These are phyloP conservation scores for Entomobrya proxima DNA, from an alignment of 2,888 invertebrate genomes.

Conservation along the genomic window DNA sequence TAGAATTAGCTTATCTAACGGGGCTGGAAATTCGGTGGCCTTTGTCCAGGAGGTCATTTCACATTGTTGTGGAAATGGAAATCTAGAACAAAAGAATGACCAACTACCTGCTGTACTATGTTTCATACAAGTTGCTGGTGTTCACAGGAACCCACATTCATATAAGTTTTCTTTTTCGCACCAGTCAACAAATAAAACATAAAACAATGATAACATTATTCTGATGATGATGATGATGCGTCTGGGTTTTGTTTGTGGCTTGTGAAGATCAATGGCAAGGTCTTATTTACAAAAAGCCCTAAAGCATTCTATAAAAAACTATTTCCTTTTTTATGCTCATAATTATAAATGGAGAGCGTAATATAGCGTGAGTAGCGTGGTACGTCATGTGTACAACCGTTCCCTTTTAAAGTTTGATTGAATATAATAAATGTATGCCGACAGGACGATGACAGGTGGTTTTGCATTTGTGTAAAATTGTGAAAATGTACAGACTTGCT, in stretches of 20 bases:
- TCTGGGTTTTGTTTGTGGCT: neutral
- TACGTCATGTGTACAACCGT: no score
- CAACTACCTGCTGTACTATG: neutral
- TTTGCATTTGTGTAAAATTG: neutral
- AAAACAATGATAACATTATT: neutral
- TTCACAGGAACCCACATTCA: conserved; percentile 3
- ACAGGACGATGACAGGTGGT: conserved; percentile 14
- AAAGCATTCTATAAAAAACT: neutral
- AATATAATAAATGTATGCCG: no score
- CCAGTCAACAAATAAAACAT: neutral
- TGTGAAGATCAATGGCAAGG: conserved; percentile 52
- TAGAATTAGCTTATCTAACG: no score
- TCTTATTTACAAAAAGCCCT: conserved; percentile 3
- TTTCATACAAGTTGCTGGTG: neutral
- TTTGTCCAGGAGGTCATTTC: neutral
- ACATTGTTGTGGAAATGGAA: neutral
- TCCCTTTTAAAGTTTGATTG: no score
- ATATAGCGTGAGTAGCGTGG: no score
- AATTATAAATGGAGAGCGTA: no score
- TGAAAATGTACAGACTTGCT: neutral
- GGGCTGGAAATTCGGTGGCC: conserved; percentile 22
- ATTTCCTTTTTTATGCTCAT: neutral
- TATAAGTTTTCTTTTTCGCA: neutral
- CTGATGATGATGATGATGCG: neutral
- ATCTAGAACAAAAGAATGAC: conserved; percentile 10